These are phyloP conservation scores for Brassicogethes aeneus DNA, from an alignment of 2,888 invertebrate species.

Conservation along the genomic window DNA sequence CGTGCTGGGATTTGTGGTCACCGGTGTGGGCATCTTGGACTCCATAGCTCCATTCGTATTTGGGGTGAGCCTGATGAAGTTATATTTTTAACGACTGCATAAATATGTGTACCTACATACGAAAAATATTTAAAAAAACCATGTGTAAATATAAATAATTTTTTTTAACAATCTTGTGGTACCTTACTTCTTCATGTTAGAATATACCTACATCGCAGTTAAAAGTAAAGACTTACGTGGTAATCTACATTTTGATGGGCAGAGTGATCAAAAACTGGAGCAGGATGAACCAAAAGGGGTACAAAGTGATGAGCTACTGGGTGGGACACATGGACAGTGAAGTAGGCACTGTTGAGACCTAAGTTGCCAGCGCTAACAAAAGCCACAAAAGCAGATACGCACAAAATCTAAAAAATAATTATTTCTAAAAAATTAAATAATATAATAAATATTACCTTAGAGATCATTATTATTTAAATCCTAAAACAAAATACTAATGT, in stretches of 20 bases:
- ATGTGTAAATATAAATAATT: too few species aligned
- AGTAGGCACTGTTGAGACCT: slow-evolving; percentile 22
- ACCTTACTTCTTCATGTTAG: too few species aligned
- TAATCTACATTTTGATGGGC: not conserved
- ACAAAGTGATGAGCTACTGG: not conserved
- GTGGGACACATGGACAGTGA: slow-evolving; percentile 3
- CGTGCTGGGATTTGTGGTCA: slow-evolving; percentile 48
- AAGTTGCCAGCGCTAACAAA: slow-evolving; percentile 45
- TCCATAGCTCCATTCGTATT: slow-evolving; percentile 44
- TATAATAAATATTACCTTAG: slow-evolving; percentile 8
- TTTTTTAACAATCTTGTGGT: too few species aligned
- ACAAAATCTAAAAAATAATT: slow-evolving; percentile 27
- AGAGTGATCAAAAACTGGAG: slow-evolving; percentile 11
- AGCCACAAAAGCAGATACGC: slow-evolving; percentile 34
- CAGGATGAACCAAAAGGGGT: slow-evolving; percentile 14
- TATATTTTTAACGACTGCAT: too few species aligned
- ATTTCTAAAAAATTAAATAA: not conserved
- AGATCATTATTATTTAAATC: slow-evolving; percentile 6
- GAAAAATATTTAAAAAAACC: too few species aligned
- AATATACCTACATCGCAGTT: too few species aligned
- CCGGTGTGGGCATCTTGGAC: slow-evolving; percentile 48
- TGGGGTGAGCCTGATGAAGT: slow-evolving; percentile 30
- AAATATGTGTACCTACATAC: too few species aligned
- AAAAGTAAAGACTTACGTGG: too few species aligned
- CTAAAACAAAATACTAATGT: too few species aligned